phyloP scores from a whole-genome alignment of 2,888 invertebrate genomes.

The Proisotoma minuta region DNA sequence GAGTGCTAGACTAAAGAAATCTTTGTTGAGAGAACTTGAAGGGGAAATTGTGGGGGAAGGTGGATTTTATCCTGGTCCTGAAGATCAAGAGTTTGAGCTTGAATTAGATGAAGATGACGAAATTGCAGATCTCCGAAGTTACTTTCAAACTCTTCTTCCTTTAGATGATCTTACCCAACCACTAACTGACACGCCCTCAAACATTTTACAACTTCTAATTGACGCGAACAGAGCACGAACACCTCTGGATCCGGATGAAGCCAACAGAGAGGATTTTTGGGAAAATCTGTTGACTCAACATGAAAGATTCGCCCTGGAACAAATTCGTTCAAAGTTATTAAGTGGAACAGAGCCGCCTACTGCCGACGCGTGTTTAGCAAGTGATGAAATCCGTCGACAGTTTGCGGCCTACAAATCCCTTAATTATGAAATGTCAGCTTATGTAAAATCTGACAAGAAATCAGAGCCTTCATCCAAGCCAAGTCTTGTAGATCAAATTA shows the following conservation, averaged over 20 bases:
- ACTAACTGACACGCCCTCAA: slow-evolving; percentile 8
- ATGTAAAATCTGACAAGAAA: too few species aligned
- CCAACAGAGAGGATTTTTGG: neutral
- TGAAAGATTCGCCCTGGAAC: slow-evolving; percentile 17
- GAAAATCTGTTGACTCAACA: slow-evolving; percentile 1
- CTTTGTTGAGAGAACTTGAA: neutral
- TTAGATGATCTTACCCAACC: slow-evolving; percentile 11
- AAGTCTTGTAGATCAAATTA: neutral
- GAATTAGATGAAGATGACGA: neutral
- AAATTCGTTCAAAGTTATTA: too few species aligned
- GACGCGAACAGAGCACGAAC: slow-evolving; percentile 17
- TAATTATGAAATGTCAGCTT: slow-evolving; percentile 17
- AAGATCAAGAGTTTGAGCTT: slow-evolving; percentile 3
- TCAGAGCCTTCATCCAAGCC: neutral
- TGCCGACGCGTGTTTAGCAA: neutral
- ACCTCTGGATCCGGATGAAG: slow-evolving; percentile 12
- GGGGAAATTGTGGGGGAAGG: neutral
- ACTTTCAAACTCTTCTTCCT: slow-evolving; percentile 16
- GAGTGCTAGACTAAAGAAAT: neutral
- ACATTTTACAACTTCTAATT: neutral
- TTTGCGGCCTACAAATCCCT: slow-evolving; percentile 2
- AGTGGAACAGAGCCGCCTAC: slow-evolving; percentile 4
- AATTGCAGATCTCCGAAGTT: slow-evolving; percentile 9
- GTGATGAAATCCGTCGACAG: neutral
- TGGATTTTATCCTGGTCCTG: neutral